Conservation (phyloP, 2,113 vertebrate species). For the Hippocampus abdominalis region DNA sequence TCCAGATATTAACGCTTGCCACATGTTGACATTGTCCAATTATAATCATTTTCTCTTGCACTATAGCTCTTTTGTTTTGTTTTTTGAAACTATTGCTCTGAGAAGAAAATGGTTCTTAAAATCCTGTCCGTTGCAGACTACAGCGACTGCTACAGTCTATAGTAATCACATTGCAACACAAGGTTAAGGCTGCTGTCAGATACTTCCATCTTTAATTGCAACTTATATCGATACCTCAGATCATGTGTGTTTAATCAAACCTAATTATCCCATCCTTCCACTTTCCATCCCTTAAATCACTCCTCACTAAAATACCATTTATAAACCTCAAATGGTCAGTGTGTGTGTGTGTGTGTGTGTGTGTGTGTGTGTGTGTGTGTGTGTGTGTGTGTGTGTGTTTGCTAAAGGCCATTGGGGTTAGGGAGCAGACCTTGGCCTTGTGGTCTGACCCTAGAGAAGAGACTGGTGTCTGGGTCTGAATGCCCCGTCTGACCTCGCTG, state of each 20-base stretch:
- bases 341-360: conserved; percentile 32
- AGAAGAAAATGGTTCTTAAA: too few species aligned
- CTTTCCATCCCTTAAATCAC: conserved; percentile 15
- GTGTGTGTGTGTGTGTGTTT: conserved; percentile 23
- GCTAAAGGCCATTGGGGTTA: conserved; percentile 47
- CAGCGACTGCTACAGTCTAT: too few species aligned
- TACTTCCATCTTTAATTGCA: neutral
- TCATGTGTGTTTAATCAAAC: conserved; percentile 24
- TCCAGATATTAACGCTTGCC: too few species aligned
- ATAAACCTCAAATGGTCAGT: conserved; percentile 48
- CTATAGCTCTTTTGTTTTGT: too few species aligned
- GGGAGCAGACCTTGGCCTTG: conserved; percentile 72
- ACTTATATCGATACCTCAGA: neutral
- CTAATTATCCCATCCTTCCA: conserved; percentile 34
- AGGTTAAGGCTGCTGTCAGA: too few species aligned
- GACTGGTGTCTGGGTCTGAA: conserved; percentile 68
- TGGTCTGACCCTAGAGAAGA: conserved; percentile 68
- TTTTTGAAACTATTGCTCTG: too few species aligned
- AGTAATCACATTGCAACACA: too few species aligned
- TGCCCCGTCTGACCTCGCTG: conserved; percentile 67
- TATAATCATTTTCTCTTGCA: too few species aligned
- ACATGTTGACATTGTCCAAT: too few species aligned
- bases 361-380: conserved; percentile 35
- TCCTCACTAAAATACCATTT: conserved; percentile 2
- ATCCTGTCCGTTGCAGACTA: too few species aligned